Percentiles rank a stretch among this genome's conserved stretches.
Evolutionary conservation across 2,888 invertebrate genomes (phyloP).

Genomic region (Tinea trinotella): DNA sequence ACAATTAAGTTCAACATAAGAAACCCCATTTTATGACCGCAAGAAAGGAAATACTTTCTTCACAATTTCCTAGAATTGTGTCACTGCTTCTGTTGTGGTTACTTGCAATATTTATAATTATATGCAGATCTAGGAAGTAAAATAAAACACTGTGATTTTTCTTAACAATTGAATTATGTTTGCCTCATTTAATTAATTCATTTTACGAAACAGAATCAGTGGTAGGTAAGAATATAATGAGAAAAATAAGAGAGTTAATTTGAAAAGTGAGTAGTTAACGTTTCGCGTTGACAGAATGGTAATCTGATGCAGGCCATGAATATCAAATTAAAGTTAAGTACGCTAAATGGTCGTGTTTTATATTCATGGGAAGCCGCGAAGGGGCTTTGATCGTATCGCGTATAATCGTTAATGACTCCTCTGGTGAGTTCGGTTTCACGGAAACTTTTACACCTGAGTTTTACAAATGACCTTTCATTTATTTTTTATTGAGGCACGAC

Average conservation of each 20-base stretch:
- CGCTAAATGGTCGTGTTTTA: constrained; percentile 38
- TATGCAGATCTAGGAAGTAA: neutral
- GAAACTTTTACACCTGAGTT: too few species aligned
- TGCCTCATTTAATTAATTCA: neutral
- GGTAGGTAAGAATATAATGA: too few species aligned
- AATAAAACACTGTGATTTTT: neutral
- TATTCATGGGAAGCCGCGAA: constrained; percentile 46
- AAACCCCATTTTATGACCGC: neutral
- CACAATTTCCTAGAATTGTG: neutral
- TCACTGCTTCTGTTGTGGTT: neutral
- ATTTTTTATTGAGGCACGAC: too few species aligned
- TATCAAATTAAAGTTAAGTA: constrained; percentile 31
- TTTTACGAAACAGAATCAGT: neutral
- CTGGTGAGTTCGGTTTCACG: neutral
- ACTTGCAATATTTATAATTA: neutral
- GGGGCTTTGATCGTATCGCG: constrained; percentile 35
- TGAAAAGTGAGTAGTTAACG: neutral
- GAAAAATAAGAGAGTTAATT: neutral
- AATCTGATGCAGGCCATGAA: constrained; percentile 10
- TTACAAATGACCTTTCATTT: too few species aligned
- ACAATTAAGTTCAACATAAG: neutral
- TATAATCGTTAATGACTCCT: constrained; percentile 25
- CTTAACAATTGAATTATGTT: neutral
- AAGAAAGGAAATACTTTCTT: neutral
- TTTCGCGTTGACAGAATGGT: neutral